Percentiles rank a stretch among this genome's conserved stretches.
phyloP scores from a whole-genome alignment of 1,140 invertebrate genomes.

The Orchesella cincta region DNA sequence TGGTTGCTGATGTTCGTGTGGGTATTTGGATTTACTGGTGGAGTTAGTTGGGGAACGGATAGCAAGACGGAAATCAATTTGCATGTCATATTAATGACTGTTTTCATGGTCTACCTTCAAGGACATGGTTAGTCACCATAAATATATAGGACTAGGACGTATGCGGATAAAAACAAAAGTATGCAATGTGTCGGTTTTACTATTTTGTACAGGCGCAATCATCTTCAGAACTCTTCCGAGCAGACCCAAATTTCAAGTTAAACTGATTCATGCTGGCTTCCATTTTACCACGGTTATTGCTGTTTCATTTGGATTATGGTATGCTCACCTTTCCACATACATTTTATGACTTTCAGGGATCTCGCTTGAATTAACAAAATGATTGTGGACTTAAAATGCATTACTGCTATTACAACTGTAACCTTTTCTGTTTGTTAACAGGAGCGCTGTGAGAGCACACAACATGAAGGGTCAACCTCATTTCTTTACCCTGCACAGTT shows the following conservation, averaged over 20 bases:
- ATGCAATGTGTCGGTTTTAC: neutral
- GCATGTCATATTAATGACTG: slow-evolving; percentile 46
- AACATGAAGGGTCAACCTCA: slow-evolving; percentile 29
- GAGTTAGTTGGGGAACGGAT: slow-evolving; percentile 19
- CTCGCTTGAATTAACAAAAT: no score
- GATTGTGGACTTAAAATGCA: neutral
- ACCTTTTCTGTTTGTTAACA: neutral
- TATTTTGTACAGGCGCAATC: slow-evolving; percentile 38
- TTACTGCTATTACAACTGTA: neutral
- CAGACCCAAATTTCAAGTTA: slow-evolving; percentile 44
- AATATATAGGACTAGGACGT: neutral
- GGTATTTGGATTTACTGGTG: slow-evolving; percentile 36
- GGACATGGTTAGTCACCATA: slow-evolving; percentile 44
- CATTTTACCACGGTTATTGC: slow-evolving; percentile 42
- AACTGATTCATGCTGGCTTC: slow-evolving; percentile 45
- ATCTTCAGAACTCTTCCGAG: slow-evolving; percentile 47
- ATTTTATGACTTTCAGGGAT: neutral
- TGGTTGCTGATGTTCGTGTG: slow-evolving; percentile 42
- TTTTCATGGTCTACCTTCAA: slow-evolving; percentile 48
- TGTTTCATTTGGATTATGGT: slow-evolving; percentile 34
- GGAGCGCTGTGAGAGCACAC: slow-evolving; percentile 30
- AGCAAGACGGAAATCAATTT: slow-evolving; percentile 38
- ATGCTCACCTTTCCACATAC: neutral
- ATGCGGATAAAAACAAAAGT: neutral
- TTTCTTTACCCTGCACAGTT: slow-evolving; percentile 48